Evolutionary conservation across 2,113 vertebrate genomes (phyloP).

Genomic region (Toxotes chatareus): DNA sequence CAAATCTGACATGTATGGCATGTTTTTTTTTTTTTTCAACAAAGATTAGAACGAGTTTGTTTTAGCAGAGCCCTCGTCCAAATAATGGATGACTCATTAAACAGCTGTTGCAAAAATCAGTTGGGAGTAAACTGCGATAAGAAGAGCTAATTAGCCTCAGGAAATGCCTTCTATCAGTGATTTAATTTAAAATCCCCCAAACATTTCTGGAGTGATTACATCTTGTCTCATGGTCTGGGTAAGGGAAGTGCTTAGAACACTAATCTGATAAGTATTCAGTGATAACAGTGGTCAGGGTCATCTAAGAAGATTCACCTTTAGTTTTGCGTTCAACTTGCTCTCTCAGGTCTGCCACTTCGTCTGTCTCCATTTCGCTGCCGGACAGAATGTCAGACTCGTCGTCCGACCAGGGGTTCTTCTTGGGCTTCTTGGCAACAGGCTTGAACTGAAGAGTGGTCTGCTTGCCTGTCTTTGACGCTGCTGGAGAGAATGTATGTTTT

Average conservation of each 20-base stretch:
- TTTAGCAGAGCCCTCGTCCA: not conserved
- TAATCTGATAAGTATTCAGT: not conserved
- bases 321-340: conserved; percentile 76
- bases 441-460: conserved; percentile 92
- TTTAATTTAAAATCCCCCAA: not conserved
- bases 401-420: conserved; percentile 87
- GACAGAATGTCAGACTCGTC: conserved; percentile 62
- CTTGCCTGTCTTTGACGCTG: conserved; percentile 82
- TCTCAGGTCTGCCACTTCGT: conserved; percentile 79
- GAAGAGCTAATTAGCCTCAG: conserved; percentile 9
- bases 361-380: conserved; percentile 60
- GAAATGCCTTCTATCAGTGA: conserved; percentile 18
- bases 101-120: not conserved
- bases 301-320: conserved; percentile 71
- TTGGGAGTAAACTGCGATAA: not conserved
- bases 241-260: not conserved
- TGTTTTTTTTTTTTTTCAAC: not conserved
- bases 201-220: conserved; percentile 11
- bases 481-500: not conserved
- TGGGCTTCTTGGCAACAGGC: conserved; percentile 84
- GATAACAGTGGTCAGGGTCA: not conserved
- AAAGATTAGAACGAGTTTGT: not conserved
- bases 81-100: not conserved
- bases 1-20: not conserved
- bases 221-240: not conserved